A percentile compares a stretch with the other conserved stretches of the same genome.
Conservation (phyloP, 2,888 invertebrate genomes). For the Heterodera filipjevi region DNA sequence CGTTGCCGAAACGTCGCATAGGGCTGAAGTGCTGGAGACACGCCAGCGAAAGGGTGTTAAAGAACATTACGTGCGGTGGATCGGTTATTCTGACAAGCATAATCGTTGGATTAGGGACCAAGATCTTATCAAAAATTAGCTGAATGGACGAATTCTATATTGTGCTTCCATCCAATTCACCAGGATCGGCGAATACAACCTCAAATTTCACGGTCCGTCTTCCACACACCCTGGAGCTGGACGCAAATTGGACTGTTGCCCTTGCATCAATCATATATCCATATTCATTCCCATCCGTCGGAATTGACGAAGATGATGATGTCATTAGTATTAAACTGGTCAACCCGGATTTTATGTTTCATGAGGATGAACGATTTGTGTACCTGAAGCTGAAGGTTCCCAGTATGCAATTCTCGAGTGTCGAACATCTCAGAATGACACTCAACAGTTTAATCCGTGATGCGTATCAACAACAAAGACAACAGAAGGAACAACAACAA, state of each 20-base stretch:
- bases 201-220: neutral
- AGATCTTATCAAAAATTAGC: neutral
- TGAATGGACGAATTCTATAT: slow-evolving; percentile 11
- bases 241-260: neutral
- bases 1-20: neutral
- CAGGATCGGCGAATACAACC: neutral
- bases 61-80: slow-evolving; percentile 15
- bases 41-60: neutral
- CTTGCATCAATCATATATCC: neutral
- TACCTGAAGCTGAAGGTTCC: neutral
- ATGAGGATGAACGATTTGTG: neutral
- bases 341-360: neutral
- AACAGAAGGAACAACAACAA: too few relatives aligned
- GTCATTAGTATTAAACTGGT: neutral
- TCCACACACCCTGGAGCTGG: neutral
- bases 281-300: neutral
- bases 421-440: neutral
- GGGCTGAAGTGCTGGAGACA: neutral
- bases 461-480: neutral
- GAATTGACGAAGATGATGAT: neutral
- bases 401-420: neutral
- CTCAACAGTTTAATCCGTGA: neutral
- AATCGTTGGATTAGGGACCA: slow-evolving; percentile 5
- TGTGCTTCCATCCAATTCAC: neutral
- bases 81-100: neutral